Evolutionary conservation across 2,888 invertebrate genomes (phyloP).

Genomic region (Aporophyla lueneburgensis): DNA sequence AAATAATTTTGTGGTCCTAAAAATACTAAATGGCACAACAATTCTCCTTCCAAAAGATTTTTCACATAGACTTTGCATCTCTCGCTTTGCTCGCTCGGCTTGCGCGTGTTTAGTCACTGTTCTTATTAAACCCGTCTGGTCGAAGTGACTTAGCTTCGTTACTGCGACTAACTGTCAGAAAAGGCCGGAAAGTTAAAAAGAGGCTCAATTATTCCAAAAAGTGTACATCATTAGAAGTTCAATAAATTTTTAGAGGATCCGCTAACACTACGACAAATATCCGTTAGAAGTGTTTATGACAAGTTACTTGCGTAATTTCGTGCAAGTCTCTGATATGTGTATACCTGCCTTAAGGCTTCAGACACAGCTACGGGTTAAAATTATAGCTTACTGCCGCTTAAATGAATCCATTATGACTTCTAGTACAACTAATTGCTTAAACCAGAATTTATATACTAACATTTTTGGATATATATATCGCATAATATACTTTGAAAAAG

Average conservation of each 20-base stretch:
- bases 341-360: neutral
- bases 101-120: neutral
- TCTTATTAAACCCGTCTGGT: neutral
- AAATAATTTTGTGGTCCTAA: neutral
- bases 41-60: neutral
- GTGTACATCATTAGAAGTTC: too few species aligned
- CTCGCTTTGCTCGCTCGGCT: neutral
- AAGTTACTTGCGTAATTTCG: neutral
- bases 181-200: neutral
- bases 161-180: too few species aligned
- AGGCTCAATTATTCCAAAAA: neutral
- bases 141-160: too few species aligned
- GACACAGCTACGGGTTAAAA: constrained; percentile 7
- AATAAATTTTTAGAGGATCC: neutral
- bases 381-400: neutral
- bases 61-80: too few species aligned
- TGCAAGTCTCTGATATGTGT: neutral
- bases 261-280: neutral
- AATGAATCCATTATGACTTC: constrained; percentile 9
- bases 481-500: constrained; percentile 42
- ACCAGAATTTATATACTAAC: constrained; percentile 42
- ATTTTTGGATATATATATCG: constrained; percentile 47
- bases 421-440: constrained; percentile 38
- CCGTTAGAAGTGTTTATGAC: neutral
- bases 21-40: neutral